Conservation (phyloP, 2,113 vertebrate species). For the Ploceus nigricollis region DNA sequence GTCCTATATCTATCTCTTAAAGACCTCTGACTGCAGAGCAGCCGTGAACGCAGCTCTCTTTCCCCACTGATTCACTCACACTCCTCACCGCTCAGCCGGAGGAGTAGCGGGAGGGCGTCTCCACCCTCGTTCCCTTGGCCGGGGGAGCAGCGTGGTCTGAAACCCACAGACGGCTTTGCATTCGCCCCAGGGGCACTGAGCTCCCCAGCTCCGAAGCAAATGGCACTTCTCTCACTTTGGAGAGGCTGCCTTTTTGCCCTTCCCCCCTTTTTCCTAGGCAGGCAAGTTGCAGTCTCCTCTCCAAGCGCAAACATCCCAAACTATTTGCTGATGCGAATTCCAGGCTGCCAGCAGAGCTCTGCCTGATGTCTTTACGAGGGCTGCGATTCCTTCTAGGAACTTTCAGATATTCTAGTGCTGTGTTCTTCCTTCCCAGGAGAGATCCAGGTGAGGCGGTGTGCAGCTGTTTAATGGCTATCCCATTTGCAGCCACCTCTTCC, state of each 20-base stretch:
- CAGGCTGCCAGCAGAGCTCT: background rate
- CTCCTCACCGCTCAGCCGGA: background rate
- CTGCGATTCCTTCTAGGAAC: conserved; percentile 41
- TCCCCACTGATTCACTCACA: accelerated
- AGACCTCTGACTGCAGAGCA: background rate
- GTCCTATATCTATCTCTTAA: background rate
- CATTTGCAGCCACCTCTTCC: conserved; percentile 18
- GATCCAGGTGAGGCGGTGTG: background rate
- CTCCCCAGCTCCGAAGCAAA: background rate
- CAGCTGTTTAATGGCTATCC: conserved; percentile 27
- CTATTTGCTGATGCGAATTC: background rate
- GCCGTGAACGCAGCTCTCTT: background rate
- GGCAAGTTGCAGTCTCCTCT: background rate
- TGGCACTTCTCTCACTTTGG: accelerated
- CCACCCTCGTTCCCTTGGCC: accelerated
- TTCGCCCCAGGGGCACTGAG: accelerated
- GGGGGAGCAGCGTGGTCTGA: accelerated
- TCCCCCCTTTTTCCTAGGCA: background rate
- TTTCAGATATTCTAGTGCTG: background rate
- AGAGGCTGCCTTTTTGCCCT: background rate
- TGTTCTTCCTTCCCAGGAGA: background rate
- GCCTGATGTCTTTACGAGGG: background rate
- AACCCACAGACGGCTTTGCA: background rate
- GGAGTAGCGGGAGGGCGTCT: accelerated
- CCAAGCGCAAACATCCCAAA: background rate